Evolutionary conservation across 2,113 vertebrate genomes (phyloP).

Genomic region (Microtus montanus): DNA sequence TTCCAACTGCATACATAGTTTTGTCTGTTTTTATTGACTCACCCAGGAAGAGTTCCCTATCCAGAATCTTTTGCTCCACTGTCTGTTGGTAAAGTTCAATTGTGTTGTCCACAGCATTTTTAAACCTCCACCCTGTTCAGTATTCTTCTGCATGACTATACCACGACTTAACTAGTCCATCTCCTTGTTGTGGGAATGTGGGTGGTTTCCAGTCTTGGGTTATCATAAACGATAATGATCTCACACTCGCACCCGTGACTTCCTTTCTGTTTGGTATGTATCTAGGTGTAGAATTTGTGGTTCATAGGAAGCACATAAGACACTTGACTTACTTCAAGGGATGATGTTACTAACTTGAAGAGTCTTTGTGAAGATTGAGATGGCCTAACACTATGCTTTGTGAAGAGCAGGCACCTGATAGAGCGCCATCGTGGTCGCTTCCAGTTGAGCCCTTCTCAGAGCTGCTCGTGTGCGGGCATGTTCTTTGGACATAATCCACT

Average conservation of each 20-base stretch:
- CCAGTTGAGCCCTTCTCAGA: not conserved
- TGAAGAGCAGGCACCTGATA: not conserved
- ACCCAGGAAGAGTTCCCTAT: not conserved
- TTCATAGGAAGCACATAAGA: not conserved
- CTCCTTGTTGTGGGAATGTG: not conserved
- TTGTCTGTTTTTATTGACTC: not conserved
- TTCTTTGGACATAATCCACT: not conserved
- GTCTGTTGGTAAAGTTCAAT: not conserved
- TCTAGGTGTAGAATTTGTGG: not conserved
- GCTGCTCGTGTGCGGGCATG: accelerated
- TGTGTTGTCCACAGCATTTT: not conserved
- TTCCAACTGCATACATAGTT: not conserved
- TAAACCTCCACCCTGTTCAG: not conserved
- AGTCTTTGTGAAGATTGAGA: not conserved
- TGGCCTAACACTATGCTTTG: not conserved
- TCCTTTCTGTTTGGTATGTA: not conserved
- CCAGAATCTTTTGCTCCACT: not conserved
- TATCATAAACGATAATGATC: not conserved
- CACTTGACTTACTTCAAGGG: not conserved
- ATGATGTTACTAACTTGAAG: not conserved
- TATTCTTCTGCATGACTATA: not conserved
- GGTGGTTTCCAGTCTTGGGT: not conserved
- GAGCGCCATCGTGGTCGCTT: not conserved
- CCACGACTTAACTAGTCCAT: too few species aligned
- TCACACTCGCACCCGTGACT: not conserved